Evolutionary conservation across 1,140 invertebrate species (phyloP).

Genomic region (Metaphire vulgaris): DNA sequence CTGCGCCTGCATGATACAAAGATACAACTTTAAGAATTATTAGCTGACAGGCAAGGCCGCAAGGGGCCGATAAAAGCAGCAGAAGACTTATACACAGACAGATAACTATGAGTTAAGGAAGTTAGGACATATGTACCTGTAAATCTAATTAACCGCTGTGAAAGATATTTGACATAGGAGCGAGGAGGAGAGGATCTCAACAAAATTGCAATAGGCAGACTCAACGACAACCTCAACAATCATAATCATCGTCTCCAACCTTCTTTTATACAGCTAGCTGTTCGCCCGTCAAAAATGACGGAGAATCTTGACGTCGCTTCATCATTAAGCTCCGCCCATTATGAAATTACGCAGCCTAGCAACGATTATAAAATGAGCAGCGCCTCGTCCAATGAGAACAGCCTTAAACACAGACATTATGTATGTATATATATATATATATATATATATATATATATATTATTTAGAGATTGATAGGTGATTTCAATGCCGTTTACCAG

Average conservation of each 20-base stretch:
- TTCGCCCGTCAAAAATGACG: too few relatives aligned
- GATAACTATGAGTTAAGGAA: background rate
- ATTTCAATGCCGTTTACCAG: background rate
- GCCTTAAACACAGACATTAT: background rate
- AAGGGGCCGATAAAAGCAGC: background rate
- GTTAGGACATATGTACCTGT: background rate
- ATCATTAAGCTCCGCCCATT: background rate
- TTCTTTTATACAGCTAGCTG: too few relatives aligned
- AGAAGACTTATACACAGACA: background rate
- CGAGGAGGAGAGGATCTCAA: too few relatives aligned
- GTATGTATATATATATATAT: background rate
- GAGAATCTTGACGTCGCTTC: too few relatives aligned
- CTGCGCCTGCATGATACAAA: background rate
- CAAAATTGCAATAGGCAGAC: too few relatives aligned
- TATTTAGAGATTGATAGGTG: too few relatives aligned
- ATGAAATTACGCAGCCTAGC: background rate
- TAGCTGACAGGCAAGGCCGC: background rate
- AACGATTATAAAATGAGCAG: background rate
- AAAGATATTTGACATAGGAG: too few relatives aligned
- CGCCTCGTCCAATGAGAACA: too few relatives aligned
- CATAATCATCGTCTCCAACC: too few relatives aligned
- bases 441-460: background rate
- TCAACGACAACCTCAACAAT: too few relatives aligned
- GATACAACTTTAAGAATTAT: background rate
- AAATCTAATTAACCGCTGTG: background rate